Evolutionary conservation across 2,888 invertebrate species (phyloP).

Genomic region (Bugula neritina): DNA sequence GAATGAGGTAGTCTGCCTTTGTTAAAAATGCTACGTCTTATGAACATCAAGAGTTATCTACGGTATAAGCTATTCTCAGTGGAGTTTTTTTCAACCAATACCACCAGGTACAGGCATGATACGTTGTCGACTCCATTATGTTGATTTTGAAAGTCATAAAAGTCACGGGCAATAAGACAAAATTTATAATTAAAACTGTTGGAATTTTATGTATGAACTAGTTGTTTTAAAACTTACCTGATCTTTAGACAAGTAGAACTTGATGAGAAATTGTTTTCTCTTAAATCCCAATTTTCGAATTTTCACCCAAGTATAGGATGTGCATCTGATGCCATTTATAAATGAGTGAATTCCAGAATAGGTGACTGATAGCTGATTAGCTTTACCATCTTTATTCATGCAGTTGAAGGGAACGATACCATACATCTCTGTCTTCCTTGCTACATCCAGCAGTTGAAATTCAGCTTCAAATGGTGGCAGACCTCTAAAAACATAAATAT

Average conservation of each 20-base stretch:
- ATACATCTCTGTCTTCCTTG: conserved; percentile 92
- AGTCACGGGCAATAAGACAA: too few relatives aligned
- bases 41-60: too few relatives aligned
- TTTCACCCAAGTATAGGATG: conserved; percentile 73
- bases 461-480: conserved; percentile 97
- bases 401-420: conserved; percentile 84
- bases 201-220: too few relatives aligned
- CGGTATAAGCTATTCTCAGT: too few relatives aligned
- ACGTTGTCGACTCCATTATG: too few relatives aligned
- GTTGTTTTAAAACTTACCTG: neutral
- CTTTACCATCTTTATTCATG: neutral
- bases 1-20: too few relatives aligned
- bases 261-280: conserved; percentile 91
- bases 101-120: too few relatives aligned
- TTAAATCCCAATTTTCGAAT: conserved; percentile 98
- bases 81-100: too few relatives aligned
- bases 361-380: neutral
- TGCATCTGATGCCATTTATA: conserved; percentile 16
- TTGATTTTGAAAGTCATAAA: too few relatives aligned
- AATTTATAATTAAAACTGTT: too few relatives aligned
- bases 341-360: conserved; percentile 72
- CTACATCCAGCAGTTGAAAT: conserved; percentile 94
- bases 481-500: conserved; percentile 58
- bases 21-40: too few relatives aligned
- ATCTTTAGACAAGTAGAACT: conserved; percentile 76